These are phyloP conservation scores for Catharus fuscescens DNA, from an alignment of 2,113 vertebrate species.

Conservation along the genomic window DNA sequence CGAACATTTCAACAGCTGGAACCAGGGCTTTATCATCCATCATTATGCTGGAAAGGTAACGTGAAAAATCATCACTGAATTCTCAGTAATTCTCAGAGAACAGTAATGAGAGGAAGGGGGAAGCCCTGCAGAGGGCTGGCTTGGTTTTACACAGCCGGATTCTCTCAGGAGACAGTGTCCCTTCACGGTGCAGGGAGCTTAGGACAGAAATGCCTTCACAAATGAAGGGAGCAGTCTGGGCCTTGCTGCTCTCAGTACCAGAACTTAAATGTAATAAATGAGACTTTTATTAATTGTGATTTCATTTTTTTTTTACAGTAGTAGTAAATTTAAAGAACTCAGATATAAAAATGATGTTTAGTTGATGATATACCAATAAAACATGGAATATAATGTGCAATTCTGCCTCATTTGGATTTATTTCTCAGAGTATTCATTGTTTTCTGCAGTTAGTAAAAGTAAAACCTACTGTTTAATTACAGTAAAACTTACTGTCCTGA, in stretches of 20 bases:
- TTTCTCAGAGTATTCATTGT: not conserved
- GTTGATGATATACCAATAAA: not conserved
- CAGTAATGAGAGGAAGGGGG: not conserved
- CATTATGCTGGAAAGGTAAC: conserved; percentile 97
- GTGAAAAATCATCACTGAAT: not conserved
- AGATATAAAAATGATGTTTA: not conserved
- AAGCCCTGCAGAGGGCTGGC: not conserved
- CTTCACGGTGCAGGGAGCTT: not conserved
- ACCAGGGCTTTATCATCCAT: conserved; percentile 98
- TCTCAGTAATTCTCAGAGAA: not conserved
- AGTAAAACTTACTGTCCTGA: not conserved
- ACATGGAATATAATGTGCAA: not conserved
- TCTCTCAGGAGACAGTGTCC: not conserved
- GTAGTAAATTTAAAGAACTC: not conserved
- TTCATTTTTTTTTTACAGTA: not conserved
- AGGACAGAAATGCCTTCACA: not conserved
- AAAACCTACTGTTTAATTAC: not conserved
- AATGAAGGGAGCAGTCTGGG: not conserved
- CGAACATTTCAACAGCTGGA: conserved; percentile 99
- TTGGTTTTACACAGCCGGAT: not conserved
- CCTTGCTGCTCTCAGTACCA: not conserved
- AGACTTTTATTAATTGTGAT: not conserved
- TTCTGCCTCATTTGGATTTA: not conserved
- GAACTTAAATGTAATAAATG: not conserved
- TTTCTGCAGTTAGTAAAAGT: not conserved